These are phyloP conservation scores for Scelioninae gen. 1 DNA, from an alignment of 2,888 invertebrate genomes.

Conservation along the genomic window DNA sequence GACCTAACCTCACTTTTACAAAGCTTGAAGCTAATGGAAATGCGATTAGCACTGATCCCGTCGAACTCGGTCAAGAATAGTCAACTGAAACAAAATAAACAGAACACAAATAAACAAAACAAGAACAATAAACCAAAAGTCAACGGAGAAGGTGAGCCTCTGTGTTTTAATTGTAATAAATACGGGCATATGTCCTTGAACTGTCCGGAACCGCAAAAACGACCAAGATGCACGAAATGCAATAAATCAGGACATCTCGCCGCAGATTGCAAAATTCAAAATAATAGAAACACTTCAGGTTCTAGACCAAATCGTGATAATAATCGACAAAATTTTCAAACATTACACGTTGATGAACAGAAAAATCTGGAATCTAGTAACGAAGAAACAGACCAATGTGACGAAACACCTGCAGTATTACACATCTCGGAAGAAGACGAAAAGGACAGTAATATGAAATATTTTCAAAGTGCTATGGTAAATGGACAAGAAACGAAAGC, in stretches of 20 bases:
- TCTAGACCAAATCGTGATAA: background rate
- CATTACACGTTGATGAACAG: no score
- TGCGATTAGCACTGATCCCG: background rate
- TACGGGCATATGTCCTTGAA: slow-evolving; percentile 36
- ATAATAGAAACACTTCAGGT: background rate
- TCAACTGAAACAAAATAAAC: background rate
- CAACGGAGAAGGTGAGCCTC: slow-evolving; percentile 26
- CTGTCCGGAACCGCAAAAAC: slow-evolving; percentile 31
- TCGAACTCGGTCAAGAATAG: background rate
- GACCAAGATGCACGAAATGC: slow-evolving; percentile 35
- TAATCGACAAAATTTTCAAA: background rate
- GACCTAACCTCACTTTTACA: background rate
- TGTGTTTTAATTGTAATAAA: slow-evolving; percentile 34
- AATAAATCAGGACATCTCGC: slow-evolving; percentile 19
- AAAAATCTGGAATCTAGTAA: no score
- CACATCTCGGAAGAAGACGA: slow-evolving; percentile 1
- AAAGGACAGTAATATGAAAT: slow-evolving; percentile 17
- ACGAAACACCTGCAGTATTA: background rate
- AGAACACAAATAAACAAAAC: background rate
- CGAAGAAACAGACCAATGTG: no score
- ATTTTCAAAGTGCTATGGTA: slow-evolving; percentile 26
- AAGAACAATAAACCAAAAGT: slow-evolving; percentile 21
- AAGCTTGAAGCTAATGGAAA: background rate
- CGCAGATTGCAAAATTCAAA: slow-evolving; percentile 3
- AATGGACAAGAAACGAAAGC: slow-evolving; percentile 16